Evolutionary conservation across 2,888 invertebrate genomes (phyloP), one percentile per base, ranked within the genome.

Genomic region (Meghimatium bilineatum): DNA sequence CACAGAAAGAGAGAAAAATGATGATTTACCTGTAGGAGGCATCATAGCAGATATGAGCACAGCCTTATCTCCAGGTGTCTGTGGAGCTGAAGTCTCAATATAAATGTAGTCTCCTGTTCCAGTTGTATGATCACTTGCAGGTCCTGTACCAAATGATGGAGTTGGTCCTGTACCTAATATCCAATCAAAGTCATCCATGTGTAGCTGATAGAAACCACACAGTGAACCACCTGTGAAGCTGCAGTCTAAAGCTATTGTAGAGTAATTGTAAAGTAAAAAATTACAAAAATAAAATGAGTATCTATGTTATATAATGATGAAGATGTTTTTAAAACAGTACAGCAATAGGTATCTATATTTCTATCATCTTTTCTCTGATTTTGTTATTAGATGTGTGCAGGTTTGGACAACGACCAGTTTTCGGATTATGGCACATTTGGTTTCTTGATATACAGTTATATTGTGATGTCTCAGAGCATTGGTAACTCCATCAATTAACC

Each of bases 121-220:
- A 2, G 92, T 90, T 34, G 92, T 92, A 86, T 92, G 92, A 85
- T 92, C 92, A n/a, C 90, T 87, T 75, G 89, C 89, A 14, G 92
- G 92, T 17, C 92, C 92, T 32, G 92, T 92, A 6, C 89, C 88
- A 0, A 67, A n/a, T 10, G 90, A 89, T 32, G 89, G 89, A 26
- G 92, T 89, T 38, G 89, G 84, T 14, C 86, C 87, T 56, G 89
- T 89, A 44, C 88, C 89, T 85, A 89, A 84, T 17, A 88, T 87
- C 92, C 92, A 92, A 85, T 92, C 90, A 89, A 92, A 92, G 82
- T 92, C 89, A 87, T 91, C 92, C 14, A 86, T 88, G 36, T 86
- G 87, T 14, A 88, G 88, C 85, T 92, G 90, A 44, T 86, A 88
- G 88, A 87, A 92, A 56, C 89, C 90, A 86, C 92, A 93, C 69